A percentile compares a stretch with the other conserved stretches of the same genome.
Conservation (phyloP, 2,113 vertebrate genomes). For the Lanius ludovicianus region DNA sequence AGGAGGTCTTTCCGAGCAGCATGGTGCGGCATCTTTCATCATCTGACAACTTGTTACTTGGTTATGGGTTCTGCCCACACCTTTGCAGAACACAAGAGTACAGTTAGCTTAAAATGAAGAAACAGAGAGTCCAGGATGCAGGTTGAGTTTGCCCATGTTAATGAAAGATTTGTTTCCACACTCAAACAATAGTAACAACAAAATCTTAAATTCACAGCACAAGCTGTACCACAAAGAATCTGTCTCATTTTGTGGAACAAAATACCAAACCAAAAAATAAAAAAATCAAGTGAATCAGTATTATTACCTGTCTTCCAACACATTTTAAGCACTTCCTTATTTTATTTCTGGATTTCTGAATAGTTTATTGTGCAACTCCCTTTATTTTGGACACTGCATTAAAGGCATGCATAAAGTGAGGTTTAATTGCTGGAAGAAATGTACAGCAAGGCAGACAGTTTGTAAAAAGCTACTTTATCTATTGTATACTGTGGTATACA, state of each 20-base stretch:
- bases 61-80: not conserved
- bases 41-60: not conserved
- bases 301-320: not conserved
- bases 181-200: not conserved
- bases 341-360: not conserved
- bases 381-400: not conserved
- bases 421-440: not conserved
- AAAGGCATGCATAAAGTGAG: not conserved
- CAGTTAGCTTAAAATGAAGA: not conserved
- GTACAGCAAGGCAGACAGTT: not conserved
- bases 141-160: not conserved
- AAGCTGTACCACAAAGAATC: not conserved
- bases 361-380: not conserved
- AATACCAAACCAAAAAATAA: not conserved
- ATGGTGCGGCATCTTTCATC: not conserved
- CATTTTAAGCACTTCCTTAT: not conserved
- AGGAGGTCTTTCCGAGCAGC: not conserved
- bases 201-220: not conserved
- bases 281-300: not conserved
- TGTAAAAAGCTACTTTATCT: not conserved
- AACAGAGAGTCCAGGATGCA: not conserved
- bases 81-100: not conserved
- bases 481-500: not conserved
- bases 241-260: not conserved
- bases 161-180: not conserved